Evolutionary conservation across 2,113 vertebrate species (phyloP).

Genomic region (Xyrauchen texanus): DNA sequence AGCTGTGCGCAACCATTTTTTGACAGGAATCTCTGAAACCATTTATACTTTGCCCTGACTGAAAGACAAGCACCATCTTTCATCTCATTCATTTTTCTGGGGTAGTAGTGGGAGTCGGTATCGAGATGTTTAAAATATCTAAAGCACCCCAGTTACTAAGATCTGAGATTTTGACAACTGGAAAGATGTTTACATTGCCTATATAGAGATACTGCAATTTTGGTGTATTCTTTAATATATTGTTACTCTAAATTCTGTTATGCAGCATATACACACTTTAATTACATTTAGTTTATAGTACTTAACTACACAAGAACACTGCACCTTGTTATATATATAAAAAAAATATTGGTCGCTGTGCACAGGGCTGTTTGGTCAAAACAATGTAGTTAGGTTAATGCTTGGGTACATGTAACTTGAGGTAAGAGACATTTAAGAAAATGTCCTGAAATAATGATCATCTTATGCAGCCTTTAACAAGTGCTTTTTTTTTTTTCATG

Average conservation of each 20-base stretch:
- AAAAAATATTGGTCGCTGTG: background rate
- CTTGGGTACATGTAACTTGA: background rate
- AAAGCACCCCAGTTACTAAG: background rate
- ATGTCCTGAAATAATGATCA: background rate
- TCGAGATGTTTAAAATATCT: too few relatives aligned
- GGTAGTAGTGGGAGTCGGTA: background rate
- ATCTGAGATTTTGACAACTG: background rate
- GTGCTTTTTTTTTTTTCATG: constrained; percentile 33
- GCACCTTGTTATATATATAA: background rate
- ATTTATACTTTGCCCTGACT: too few relatives aligned
- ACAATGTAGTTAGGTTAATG: background rate
- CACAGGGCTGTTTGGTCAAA: background rate
- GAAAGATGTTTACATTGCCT: constrained; percentile 4
- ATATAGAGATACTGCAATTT: background rate
- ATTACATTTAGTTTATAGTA: background rate
- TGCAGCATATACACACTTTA: background rate
- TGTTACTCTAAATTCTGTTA: background rate
- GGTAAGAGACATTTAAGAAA: background rate
- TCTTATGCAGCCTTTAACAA: background rate
- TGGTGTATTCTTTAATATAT: background rate
- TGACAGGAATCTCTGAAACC: too few relatives aligned
- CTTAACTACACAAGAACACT: background rate
- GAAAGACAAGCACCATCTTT: too few relatives aligned
- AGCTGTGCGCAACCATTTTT: background rate
- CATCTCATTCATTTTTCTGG: too few relatives aligned